phyloP scores from a whole-genome alignment of 2,113 vertebrate genomes.

The Cyanoramphus novaezelandiae region DNA sequence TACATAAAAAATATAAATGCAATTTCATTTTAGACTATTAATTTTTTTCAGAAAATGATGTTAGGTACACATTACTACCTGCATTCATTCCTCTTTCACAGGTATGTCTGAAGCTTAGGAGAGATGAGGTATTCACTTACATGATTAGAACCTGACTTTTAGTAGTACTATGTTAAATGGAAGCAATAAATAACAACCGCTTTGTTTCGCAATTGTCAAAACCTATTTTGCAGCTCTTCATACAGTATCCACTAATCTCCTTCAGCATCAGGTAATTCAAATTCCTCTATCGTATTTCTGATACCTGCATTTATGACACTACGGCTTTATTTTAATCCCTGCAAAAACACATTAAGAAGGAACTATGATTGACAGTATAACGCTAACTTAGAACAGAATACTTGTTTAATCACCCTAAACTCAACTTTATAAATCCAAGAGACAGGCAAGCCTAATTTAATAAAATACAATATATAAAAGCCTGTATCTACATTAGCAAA shows the following conservation, averaged over 20 bases:
- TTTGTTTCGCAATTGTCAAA: constrained; percentile 26
- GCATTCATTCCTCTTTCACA: not conserved
- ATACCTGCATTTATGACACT: not conserved
- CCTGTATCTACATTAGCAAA: not conserved
- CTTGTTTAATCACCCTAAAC: not conserved
- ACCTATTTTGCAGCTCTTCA: not conserved
- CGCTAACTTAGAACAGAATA: not conserved
- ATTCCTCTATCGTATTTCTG: constrained; percentile 10
- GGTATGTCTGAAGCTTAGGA: not conserved
- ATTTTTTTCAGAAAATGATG: not conserved
- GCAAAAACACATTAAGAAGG: not conserved
- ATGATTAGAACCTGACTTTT: constrained; percentile 9
- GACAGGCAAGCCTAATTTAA: not conserved
- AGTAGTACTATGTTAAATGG: constrained; percentile 1
- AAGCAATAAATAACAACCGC: constrained; percentile 27
- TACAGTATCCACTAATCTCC: not conserved
- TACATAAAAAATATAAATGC: constrained; percentile 13
- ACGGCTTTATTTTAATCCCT: not conserved
- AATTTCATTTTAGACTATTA: constrained; percentile 21
- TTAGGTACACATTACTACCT: not conserved
- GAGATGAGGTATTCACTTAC: constrained; percentile 17
- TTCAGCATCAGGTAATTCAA: constrained; percentile 5
- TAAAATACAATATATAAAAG: not conserved
- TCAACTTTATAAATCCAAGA: not conserved
- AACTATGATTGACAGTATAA: not conserved